Evolutionary conservation across 1,140 invertebrate species (phyloP).

Genomic region (Tetragnatha versicolor): DNA sequence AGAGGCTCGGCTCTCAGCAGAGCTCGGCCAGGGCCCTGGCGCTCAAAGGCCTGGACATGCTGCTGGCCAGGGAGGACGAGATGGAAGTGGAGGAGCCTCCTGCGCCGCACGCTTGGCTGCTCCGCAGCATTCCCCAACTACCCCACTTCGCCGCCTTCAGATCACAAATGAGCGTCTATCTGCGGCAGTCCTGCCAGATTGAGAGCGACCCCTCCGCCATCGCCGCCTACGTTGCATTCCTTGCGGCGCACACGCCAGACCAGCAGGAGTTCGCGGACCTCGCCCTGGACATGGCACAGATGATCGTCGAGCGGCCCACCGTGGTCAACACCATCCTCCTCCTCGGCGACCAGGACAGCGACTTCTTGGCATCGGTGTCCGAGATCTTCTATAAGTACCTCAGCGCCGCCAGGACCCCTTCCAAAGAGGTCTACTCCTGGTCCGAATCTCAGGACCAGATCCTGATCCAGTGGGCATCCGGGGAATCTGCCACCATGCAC

Average conservation of each 20-base stretch:
- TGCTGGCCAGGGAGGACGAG: slow-evolving; percentile 66
- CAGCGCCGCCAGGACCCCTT: slow-evolving; percentile 69
- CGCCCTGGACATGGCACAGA: slow-evolving; percentile 79
- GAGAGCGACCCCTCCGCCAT: slow-evolving; percentile 86
- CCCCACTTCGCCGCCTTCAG: slow-evolving; percentile 67
- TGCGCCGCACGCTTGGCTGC: slow-evolving; percentile 73
- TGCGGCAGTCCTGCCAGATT: slow-evolving; percentile 79
- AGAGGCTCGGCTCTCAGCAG: slow-evolving; percentile 83
- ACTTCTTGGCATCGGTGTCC: slow-evolving; percentile 76
- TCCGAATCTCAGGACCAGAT: slow-evolving; percentile 64
- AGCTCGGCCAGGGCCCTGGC: slow-evolving; percentile 78
- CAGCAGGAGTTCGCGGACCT: slow-evolving; percentile 68
- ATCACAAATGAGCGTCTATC: slow-evolving; percentile 60
- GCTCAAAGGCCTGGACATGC: slow-evolving; percentile 72
- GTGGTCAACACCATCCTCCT: slow-evolving; percentile 86
- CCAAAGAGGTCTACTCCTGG: slow-evolving; percentile 69
- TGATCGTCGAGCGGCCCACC: slow-evolving; percentile 91
- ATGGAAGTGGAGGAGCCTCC: slow-evolving; percentile 47
- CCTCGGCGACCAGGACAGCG: slow-evolving; percentile 58
- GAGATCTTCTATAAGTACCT: slow-evolving; percentile 80
- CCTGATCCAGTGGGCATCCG: slow-evolving; percentile 83
- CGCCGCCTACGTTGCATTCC: slow-evolving; percentile 87
- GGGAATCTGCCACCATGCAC: slow-evolving; percentile 83
- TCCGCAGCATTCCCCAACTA: slow-evolving; percentile 71
- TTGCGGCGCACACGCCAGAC: slow-evolving; percentile 75